Percentiles rank a stretch among this genome's conserved stretches.
These are phyloP conservation scores for Diachasma alloeum DNA, from an alignment of 1,140 invertebrate species.

Conservation along the genomic window DNA sequence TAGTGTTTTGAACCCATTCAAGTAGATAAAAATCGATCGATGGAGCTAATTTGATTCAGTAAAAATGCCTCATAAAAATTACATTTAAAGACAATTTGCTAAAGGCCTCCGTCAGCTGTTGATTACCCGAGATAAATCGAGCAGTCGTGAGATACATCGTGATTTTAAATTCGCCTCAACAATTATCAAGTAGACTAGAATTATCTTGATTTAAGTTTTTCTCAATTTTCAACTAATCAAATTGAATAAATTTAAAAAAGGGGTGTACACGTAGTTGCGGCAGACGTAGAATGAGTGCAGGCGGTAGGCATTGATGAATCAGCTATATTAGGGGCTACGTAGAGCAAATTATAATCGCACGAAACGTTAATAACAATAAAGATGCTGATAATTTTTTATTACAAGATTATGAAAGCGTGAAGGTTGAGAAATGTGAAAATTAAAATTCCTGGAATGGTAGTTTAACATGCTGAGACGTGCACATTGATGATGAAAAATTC, in stretches of 20 bases:
- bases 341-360: constrained; percentile 39
- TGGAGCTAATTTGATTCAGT: too few species aligned
- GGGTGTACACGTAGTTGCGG: constrained; percentile 34
- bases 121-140: too few species aligned
- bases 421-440: not conserved
- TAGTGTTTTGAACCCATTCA: constrained; percentile 30
- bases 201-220: not conserved
- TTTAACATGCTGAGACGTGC: not conserved
- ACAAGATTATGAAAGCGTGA: not conserved
- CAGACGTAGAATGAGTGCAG: constrained; percentile 45
- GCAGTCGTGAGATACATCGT: too few species aligned
- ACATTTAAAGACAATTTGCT: too few species aligned
- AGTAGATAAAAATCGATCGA: too few species aligned
- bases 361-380: constrained; percentile 25
- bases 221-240: not conserved
- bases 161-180: too few species aligned
- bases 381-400: not conserved
- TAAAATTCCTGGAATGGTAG: not conserved
- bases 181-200: too few species aligned
- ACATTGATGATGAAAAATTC: not conserved
- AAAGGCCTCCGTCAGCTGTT: too few species aligned
- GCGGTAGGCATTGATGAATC: constrained; percentile 42
- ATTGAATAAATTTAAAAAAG: constrained; percentile 6
- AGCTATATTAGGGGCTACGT: constrained; percentile 17
- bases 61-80: too few species aligned